These are phyloP conservation scores for Drosophila falleni DNA, from an alignment of 2,888 invertebrate species.

Conservation along the genomic window DNA sequence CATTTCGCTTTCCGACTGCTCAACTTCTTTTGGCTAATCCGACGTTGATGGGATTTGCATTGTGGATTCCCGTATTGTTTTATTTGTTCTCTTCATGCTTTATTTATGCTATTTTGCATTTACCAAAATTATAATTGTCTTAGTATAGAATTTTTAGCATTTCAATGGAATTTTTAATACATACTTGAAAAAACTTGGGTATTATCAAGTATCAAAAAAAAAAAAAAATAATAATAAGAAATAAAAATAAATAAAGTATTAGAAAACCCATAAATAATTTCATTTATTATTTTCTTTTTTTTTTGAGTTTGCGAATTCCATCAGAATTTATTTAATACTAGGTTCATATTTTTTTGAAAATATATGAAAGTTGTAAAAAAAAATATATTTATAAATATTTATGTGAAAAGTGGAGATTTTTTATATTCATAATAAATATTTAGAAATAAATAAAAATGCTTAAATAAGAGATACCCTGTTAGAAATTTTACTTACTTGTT, in stretches of 20 bases:
- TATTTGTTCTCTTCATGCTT: conserved; percentile 25
- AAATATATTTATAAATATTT: neutral
- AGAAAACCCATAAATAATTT: too few species aligned
- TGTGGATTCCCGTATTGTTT: conserved; percentile 40
- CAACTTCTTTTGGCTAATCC: conserved; percentile 49
- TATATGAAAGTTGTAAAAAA: neutral
- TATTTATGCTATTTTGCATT: conserved; percentile 49
- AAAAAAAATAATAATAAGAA: neutral
- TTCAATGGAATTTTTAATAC: conserved; percentile 3
- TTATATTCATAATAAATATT: neutral
- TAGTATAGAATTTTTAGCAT: conserved; percentile 12
- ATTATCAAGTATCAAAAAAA: neutral
- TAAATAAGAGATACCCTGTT: neutral
- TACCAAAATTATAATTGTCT: conserved; percentile 65
- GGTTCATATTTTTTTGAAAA: neutral
- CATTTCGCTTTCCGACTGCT: conserved; percentile 36
- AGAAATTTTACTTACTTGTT: neutral
- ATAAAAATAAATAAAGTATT: neutral
- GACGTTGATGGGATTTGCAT: conserved; percentile 54
- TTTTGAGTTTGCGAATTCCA: neutral
- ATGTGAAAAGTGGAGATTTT: neutral
- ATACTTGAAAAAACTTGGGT: neutral
- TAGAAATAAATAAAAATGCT: neutral
- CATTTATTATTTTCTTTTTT: too few species aligned
- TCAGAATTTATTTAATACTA: neutral